Base-by-base conservation (phyloP, 2,888 invertebrate species). In the Stenurella melanura region DNA sequence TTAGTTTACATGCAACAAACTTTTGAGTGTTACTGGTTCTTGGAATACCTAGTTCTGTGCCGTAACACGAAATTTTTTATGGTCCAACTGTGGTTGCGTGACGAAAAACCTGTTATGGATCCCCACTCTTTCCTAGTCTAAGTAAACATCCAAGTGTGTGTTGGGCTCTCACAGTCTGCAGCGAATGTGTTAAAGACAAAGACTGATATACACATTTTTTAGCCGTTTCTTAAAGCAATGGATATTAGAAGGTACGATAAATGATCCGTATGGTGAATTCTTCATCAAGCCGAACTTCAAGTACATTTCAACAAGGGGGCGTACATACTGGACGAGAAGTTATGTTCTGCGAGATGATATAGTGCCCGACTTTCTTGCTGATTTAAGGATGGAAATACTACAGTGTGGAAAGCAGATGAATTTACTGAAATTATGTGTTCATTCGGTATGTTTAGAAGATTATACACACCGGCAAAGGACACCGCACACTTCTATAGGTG, bases 201-300 rank as follows among this genome's bases (percentile, higher is more conserved):
- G 30, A 9, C 30, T 34, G 6, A 34, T 7, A 34, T 7, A 34
- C 9, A 34, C 7, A 9, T 34, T 34, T 83, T 85, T 79, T 85
- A 90, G 78, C 85, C 93, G 93, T 76, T 93, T 95, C 86, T 91
- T 98, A 50, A 93, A 95, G 85, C 93, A 94, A 76, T 98, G 97
- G 94, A 93, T 97, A 77, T 95, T 96, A 85, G 94, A 96, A 87
- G 98, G 97, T 0, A 92, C 93, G 70, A 90, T 97, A 17, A 94
- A 95, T 78, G 97, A 97, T 88, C 91, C 92, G 15, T 94, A 93
- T 85, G 93, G 94, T 82, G 97, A 97, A 90, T 96, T 97, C 84
- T 97, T 97, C 89, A 94, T 98, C 71, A 92, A 93, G 67, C 92
- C 93, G 18, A 93, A 94, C 85, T 90, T 91, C 0, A 93, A 93